Conservation (phyloP, 2,113 vertebrate genomes). For the Triplophysa dalaica region DNA sequence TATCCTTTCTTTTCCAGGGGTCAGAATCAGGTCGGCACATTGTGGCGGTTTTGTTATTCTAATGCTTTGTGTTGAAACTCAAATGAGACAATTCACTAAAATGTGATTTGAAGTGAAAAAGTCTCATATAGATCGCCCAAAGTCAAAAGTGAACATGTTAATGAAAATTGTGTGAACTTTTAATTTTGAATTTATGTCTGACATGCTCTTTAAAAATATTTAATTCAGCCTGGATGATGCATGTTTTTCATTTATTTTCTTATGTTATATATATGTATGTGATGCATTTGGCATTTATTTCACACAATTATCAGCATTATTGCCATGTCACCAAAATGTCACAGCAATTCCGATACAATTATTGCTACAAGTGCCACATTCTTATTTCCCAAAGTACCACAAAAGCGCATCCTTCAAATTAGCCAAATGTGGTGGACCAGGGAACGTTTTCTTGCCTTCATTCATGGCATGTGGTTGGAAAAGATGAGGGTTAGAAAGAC, state of each 20-base stretch:
- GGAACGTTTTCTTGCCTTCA: constrained; percentile 8
- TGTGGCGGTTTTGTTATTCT: constrained; percentile 7
- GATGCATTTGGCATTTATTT: no score
- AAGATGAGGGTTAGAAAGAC: constrained; percentile 26
- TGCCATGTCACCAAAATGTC: background rate
- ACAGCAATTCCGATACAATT: constrained; percentile 5
- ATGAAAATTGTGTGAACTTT: no score
- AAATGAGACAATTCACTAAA: background rate
- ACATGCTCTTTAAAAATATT: background rate
- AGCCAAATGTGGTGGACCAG: constrained; percentile 40
- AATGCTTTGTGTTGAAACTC: background rate
- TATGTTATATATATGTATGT: background rate
- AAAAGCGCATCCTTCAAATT: constrained; percentile 31
- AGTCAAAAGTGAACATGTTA: no score
- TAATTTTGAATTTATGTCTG: background rate
- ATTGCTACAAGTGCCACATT: constrained; percentile 23
- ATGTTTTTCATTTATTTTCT: background rate
- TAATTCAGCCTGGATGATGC: background rate
- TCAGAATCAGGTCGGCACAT: constrained; percentile 8
- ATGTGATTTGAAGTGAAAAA: background rate
- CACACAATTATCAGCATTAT: background rate
- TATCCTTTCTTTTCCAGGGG: background rate
- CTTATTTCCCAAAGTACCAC: constrained; percentile 19
- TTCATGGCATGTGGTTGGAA: background rate
- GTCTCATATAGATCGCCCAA: background rate